Evolutionary conservation across 2,888 invertebrate genomes (phyloP).

Genomic region (Drosophila demipolita): DNA sequence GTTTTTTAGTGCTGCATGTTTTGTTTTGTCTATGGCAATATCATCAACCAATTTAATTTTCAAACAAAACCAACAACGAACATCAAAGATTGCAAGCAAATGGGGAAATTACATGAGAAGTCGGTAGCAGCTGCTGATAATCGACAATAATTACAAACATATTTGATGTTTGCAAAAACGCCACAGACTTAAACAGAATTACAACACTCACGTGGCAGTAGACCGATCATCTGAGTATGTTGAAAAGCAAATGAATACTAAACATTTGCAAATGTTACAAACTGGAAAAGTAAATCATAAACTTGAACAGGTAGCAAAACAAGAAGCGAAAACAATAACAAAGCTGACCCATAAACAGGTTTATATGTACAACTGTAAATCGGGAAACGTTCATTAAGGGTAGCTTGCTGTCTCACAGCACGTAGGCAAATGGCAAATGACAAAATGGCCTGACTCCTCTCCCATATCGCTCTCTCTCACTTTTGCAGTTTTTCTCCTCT

Average conservation of each 20-base stretch:
- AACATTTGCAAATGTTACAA: slow-evolving; percentile 20
- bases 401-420: slow-evolving; percentile 76
- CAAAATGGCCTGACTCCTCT: slow-evolving; percentile 37
- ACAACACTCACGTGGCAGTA: slow-evolving; percentile 72
- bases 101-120: slow-evolving; percentile 45
- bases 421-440: slow-evolving; percentile 60
- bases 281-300: slow-evolving; percentile 2
- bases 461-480: slow-evolving; percentile 33
- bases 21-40: slow-evolving; percentile 55
- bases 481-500: slow-evolving; percentile 30
- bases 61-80: slow-evolving; percentile 42
- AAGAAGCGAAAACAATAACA: slow-evolving; percentile 46
- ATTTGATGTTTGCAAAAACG: slow-evolving; percentile 36
- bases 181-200: slow-evolving; percentile 13
- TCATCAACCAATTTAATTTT: slow-evolving; percentile 62
- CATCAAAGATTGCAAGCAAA: slow-evolving; percentile 37
- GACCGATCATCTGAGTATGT: slow-evolving; percentile 54
- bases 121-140: slow-evolving; percentile 24
- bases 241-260: slow-evolving; percentile 44
- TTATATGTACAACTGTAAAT: slow-evolving; percentile 20
- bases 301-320: slow-evolving; percentile 38
- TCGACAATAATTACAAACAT: slow-evolving; percentile 24
- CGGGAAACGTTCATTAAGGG: slow-evolving; percentile 52
- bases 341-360: slow-evolving; percentile 50
- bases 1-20: slow-evolving; percentile 47